Evolutionary conservation across 2,113 vertebrate species (phyloP).

Genomic region (Entelurus aequoreus): DNA sequence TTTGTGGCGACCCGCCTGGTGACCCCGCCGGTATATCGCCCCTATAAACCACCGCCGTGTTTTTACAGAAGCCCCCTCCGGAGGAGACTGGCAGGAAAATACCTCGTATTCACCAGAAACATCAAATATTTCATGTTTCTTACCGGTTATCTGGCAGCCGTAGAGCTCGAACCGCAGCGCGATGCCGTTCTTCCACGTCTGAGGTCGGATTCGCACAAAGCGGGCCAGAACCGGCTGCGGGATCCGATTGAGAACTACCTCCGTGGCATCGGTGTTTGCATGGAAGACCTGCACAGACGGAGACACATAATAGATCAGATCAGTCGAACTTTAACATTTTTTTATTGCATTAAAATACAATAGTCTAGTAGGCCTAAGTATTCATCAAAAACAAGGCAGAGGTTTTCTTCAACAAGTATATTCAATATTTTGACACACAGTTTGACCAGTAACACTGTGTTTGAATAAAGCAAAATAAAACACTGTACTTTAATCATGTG

Average conservation of each 20-base stretch:
- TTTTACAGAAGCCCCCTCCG: conserved; percentile 21
- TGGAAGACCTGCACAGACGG: conserved; percentile 80
- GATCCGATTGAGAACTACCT: conserved; percentile 92
- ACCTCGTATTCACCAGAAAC: conserved; percentile 11
- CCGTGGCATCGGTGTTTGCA: conserved; percentile 84
- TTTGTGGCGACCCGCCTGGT: conserved; percentile 21
- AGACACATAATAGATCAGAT: neutral
- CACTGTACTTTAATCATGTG: no score
- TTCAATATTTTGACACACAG: no score
- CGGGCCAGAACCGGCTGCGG: conserved; percentile 87
- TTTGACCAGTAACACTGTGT: no score
- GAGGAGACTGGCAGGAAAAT: conserved; percentile 10
- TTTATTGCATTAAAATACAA: no score
- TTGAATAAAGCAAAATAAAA: no score
- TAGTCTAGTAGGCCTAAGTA: no score
- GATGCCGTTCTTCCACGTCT: conserved; percentile 89
- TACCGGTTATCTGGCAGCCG: conserved; percentile 94
- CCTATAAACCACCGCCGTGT: conserved; percentile 9
- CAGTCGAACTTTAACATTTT: no score
- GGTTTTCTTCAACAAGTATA: no score
- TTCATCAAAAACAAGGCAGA: no score
- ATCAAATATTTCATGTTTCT: conserved; percentile 9
- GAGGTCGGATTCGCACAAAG: conserved; percentile 88
- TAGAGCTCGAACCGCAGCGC: conserved; percentile 92
- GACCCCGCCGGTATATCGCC: conserved; percentile 19